Conservation (phyloP, 2,888 invertebrate genomes). For the Andrena marginata region DNA sequence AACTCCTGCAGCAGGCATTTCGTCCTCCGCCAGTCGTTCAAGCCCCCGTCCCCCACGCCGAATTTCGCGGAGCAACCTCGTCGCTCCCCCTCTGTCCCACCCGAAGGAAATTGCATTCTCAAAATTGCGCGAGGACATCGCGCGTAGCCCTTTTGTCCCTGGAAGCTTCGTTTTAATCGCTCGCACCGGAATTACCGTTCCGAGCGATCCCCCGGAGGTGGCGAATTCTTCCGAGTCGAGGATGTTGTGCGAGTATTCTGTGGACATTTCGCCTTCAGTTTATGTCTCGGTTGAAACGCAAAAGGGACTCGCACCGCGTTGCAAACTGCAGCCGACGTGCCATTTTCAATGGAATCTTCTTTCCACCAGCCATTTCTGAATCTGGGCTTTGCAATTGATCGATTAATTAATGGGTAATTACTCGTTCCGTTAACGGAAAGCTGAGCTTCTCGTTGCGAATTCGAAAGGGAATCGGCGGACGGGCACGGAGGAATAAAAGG, state of each 20-base stretch:
- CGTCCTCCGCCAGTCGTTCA: not conserved
- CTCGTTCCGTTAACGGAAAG: too few species aligned
- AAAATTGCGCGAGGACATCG: not conserved
- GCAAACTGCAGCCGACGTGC: too few species aligned
- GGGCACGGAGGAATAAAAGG: slow-evolving; percentile 20
- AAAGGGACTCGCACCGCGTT: not conserved
- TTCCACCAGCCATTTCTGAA: too few species aligned
- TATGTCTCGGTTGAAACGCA: not conserved
- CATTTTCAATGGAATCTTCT: too few species aligned
- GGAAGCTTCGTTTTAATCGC: slow-evolving; percentile 18
- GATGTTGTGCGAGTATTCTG: too few species aligned
- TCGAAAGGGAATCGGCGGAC: too few species aligned
- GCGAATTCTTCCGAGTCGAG: too few species aligned
- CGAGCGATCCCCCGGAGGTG: too few species aligned
- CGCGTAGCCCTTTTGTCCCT: slow-evolving; percentile 8
- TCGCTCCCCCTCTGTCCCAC: not conserved
- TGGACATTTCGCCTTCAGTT: too few species aligned
- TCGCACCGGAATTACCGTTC: slow-evolving; percentile 5
- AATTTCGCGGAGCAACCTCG: not conserved
- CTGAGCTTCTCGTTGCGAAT: not conserved
- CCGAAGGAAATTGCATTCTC: slow-evolving; percentile 14
- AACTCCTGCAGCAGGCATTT: slow-evolving; percentile 15
- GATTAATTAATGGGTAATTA: too few species aligned
- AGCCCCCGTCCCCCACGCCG: not conserved
- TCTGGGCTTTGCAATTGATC: too few species aligned